Conservation (phyloP, 1,140 invertebrate genomes). For the Latrodectus geometricus region DNA sequence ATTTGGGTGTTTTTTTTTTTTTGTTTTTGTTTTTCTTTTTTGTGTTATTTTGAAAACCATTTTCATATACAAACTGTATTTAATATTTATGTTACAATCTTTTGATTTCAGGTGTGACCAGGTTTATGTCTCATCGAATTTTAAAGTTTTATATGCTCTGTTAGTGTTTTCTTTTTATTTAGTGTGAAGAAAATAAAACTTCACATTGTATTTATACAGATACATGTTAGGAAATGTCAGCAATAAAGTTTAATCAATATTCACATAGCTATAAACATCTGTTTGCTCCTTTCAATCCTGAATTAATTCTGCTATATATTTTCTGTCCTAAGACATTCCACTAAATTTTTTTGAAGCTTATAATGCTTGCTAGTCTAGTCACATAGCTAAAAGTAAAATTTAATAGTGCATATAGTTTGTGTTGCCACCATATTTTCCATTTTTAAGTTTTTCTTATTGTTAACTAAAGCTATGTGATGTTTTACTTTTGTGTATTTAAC, state of each 20-base stretch:
- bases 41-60: slow-evolving; percentile 68
- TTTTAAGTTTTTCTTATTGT: slow-evolving; percentile 38
- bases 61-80: slow-evolving; percentile 68
- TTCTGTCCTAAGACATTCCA: slow-evolving; percentile 59
- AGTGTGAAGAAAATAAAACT: slow-evolving; percentile 44
- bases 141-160: slow-evolving; percentile 61
- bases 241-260: slow-evolving; percentile 27
- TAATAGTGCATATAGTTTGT: slow-evolving; percentile 29
- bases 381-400: slow-evolving; percentile 36
- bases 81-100: slow-evolving; percentile 65
- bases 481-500: slow-evolving; percentile 12
- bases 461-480: slow-evolving; percentile 49
- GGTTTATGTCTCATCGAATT: slow-evolving; percentile 62
- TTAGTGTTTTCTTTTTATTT: slow-evolving; percentile 60
- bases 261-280: slow-evolving; percentile 16
- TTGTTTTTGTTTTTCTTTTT: slow-evolving; percentile 60
- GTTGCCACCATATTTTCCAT: slow-evolving; percentile 45
- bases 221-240: slow-evolving; percentile 43
- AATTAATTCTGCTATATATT: slow-evolving; percentile 38
- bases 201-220: slow-evolving; percentile 54
- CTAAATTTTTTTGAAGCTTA: slow-evolving; percentile 45
- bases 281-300: slow-evolving; percentile 30
- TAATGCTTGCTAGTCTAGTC: slow-evolving; percentile 61
- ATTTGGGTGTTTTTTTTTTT: slow-evolving; percentile 28
- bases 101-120: slow-evolving; percentile 60